Evolutionary conservation across 2,888 invertebrate genomes (phyloP), one percentile per base, ranked within the genome.

Genomic region (Masnerella sp.): DNA sequence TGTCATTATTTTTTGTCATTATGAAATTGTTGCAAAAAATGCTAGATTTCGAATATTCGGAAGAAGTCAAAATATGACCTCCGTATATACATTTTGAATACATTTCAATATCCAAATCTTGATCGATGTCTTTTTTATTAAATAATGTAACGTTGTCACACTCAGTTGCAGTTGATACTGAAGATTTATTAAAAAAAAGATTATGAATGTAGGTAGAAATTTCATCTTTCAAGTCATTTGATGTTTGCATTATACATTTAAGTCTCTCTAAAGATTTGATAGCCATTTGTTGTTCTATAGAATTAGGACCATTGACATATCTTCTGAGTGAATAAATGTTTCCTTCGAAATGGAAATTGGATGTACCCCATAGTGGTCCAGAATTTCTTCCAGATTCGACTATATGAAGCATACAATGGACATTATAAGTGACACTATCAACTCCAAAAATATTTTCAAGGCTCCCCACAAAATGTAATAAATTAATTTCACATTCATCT

Each of bases 281-380:
- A 1, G 34, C 51, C 1, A 51, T 51, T 34, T 51, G 51, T 34
- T 51, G 51, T 34, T 51, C 51, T 5, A 51, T 34, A 11, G 51
- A 32, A 18, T 51, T 51, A 11, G 51, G 18, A 20, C 22, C 51
- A 20, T 51, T 51, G 2, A 51, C 51, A 15, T 25, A 12, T 34
- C 12, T 12, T 36, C 8, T 51, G 9, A 30, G 8, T 12, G 12
- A 20, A 34, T 34, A 34, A 51, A 51, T 51, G n/a, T 51, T 51
- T 11, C 51, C 9, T 15, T 51, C 51, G 20, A 51, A 51, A 14
- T 51, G 51, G 14, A 43, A 43, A 12, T 43, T 43, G 5, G 43
- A 43, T 17, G 25, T 2, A 25, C n/a, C 43, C 43, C 51, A 51
- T 20, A 51, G 12, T 11, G 51, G 51, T 9, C 51, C 51, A n/a